Evolutionary conservation across 2,888 invertebrate genomes (phyloP).

Genomic region (Nemotelus pantherinus): DNA sequence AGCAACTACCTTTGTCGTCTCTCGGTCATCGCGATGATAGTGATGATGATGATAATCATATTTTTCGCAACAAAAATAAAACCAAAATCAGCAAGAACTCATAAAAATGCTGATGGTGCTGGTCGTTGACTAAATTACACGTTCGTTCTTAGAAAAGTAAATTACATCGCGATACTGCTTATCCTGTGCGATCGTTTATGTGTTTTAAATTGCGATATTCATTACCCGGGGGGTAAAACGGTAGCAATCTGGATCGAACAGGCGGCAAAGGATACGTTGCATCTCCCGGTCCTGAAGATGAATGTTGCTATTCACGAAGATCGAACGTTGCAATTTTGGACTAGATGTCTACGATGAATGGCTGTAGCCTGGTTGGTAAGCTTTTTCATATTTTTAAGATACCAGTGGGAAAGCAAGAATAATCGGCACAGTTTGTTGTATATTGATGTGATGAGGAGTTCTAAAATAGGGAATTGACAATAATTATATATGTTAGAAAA

Average conservation of each 20-base stretch:
- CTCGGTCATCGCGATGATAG: not conserved
- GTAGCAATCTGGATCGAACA: conserved; percentile 50
- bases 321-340: conserved; percentile 50
- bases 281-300: conserved; percentile 48
- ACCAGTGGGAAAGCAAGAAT: not conserved
- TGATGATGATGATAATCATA: conserved; percentile 21
- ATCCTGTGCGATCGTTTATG: conserved; percentile 51
- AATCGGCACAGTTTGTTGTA: too few relatives aligned
- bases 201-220: conserved; percentile 51
- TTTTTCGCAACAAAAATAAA: conserved; percentile 27
- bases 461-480: too few relatives aligned
- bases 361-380: not conserved
- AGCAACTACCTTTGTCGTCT: not conserved
- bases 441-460: too few relatives aligned
- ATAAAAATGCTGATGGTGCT: conserved; percentile 51
- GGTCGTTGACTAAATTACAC: conserved; percentile 50
- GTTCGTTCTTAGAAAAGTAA: conserved; percentile 51
- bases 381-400: too few relatives aligned
- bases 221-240: conserved; percentile 49
- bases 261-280: conserved; percentile 40
- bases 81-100: conserved; percentile 21
- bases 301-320: conserved; percentile 48
- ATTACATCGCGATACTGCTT: conserved; percentile 50
- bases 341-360: conserved; percentile 38
- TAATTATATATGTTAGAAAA: too few relatives aligned